Conservation (phyloP, 2,888 invertebrate species). For the Nephrocerus scutellatus region DNA sequence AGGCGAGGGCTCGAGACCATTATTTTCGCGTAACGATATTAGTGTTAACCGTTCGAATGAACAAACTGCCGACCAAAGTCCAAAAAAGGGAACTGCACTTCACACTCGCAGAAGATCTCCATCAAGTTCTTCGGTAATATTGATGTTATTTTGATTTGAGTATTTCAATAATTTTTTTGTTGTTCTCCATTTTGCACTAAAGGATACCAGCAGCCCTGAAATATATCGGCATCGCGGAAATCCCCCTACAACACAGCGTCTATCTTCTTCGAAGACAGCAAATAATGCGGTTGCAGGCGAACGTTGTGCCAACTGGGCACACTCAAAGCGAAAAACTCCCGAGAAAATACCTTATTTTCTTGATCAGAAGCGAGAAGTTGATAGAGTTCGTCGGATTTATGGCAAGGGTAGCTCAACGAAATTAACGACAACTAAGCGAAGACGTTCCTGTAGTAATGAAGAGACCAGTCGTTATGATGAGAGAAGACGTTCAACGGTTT, state of each 20-base stretch:
- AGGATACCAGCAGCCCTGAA: slow-evolving; percentile 17
- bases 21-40: slow-evolving; percentile 18
- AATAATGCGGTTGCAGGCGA: not conserved
- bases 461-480: no score
- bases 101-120: no score
- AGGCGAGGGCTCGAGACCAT: slow-evolving; percentile 21
- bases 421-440: slow-evolving; percentile 8
- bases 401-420: slow-evolving; percentile 12
- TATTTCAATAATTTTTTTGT: slow-evolving; percentile 3
- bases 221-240: slow-evolving; percentile 4
- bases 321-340: slow-evolving; percentile 2
- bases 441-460: no score
- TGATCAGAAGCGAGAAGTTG: slow-evolving; percentile 17
- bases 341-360: slow-evolving; percentile 21
- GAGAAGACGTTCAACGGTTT: not conserved
- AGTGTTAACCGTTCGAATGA: slow-evolving; percentile 10
- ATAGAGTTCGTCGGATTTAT: slow-evolving; percentile 16
- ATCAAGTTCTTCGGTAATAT: no score
- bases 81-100: slow-evolving; percentile 9
- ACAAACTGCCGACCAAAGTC: no score
- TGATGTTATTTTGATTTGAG: no score
- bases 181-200: not conserved
- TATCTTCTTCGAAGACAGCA: not conserved
- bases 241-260: slow-evolving; percentile 1
- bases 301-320: no score